Evolutionary conservation across 23 tunicate genomes (phyloP).

Genomic region (Oikopleura dioica): DNA sequence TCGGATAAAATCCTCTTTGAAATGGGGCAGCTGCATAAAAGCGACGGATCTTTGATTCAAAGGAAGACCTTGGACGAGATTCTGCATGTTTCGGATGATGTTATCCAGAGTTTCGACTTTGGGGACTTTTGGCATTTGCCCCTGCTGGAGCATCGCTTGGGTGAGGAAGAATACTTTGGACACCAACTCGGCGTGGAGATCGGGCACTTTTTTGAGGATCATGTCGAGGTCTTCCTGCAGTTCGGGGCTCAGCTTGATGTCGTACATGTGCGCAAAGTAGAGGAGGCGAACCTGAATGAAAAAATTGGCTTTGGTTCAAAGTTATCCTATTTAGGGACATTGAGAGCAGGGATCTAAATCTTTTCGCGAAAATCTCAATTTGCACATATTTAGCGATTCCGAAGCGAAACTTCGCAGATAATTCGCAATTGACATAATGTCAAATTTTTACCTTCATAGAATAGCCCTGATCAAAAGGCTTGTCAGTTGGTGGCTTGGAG

Average conservation of each 20-base stretch:
- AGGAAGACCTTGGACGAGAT: conserved; percentile 79
- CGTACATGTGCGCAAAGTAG: conserved; percentile 39
- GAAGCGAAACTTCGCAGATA: no score
- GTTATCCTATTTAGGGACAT: no score
- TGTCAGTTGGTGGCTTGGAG: neutral
- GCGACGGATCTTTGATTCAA: conserved; percentile 15
- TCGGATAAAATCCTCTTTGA: conserved; percentile 62
- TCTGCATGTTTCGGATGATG: conserved; percentile 59
- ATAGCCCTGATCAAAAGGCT: conserved; percentile 62
- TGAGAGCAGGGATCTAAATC: no score
- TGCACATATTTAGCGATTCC: no score
- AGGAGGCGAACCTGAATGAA: conserved; percentile 41
- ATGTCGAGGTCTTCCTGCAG: conserved; percentile 15
- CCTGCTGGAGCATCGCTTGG: neutral
- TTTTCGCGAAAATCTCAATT: no score
- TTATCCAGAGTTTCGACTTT: conserved; percentile 57
- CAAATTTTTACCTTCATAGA: conserved; percentile 87
- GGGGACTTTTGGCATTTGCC: neutral
- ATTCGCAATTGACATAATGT: no score
- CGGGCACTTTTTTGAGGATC: conserved; percentile 11
- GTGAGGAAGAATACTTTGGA: conserved; percentile 10
- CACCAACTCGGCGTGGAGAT: neutral
- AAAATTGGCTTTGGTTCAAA: no score
- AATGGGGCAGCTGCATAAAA: conserved; percentile 68
- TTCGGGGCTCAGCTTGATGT: conserved; percentile 24